Evolutionary conservation across 2,888 invertebrate genomes (phyloP), one percentile per base, ranked within the genome.

Genomic region (Argyra leucocephala): DNA sequence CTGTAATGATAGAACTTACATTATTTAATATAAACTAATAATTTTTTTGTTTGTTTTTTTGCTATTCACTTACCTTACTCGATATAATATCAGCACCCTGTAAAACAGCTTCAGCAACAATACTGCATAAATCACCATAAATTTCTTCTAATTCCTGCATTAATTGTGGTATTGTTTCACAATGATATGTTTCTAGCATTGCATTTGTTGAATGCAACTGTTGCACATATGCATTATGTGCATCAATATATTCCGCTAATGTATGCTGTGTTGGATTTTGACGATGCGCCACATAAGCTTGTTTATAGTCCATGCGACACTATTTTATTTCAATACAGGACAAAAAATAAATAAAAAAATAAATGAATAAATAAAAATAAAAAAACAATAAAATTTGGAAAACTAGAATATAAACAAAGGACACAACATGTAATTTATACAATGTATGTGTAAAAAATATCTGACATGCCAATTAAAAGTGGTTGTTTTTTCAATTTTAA

Each of bases 161-260:
- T 73, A 96, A 85, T 71, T 90, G 88, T 5, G 96, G 96, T 74
- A 96, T 83, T 67, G 92, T 92, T 73, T 90, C 87, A 71, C 86
- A 86, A 76, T 92, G 88, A 81, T 93, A 96, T 75, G 91, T 89
- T 73, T 94, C 93, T 71, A 93, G 84, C 87, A 95, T 93, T 57
- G 93, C 92, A 77, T 96, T 96, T 70, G 94, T 93, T 61, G 95
- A 93, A 71, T 91, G 89, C 70, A 96, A 82, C 76, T 96, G 95
- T 72, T 94, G 91, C 68, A 96, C 89, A 81, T 96, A 96, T 69
- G 89, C 89, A 82, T 96, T 96, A 82, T 96, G 96, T 18, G 91
- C 88, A 76, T 94, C 93, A 77, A 93, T 89, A 80, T 95, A 94
- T 65, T 86, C 86, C 66, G 87, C 88, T 71, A 90, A 80, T 65